Conservation (phyloP, 2,113 vertebrate species). For the Castor canadensis region DNA sequence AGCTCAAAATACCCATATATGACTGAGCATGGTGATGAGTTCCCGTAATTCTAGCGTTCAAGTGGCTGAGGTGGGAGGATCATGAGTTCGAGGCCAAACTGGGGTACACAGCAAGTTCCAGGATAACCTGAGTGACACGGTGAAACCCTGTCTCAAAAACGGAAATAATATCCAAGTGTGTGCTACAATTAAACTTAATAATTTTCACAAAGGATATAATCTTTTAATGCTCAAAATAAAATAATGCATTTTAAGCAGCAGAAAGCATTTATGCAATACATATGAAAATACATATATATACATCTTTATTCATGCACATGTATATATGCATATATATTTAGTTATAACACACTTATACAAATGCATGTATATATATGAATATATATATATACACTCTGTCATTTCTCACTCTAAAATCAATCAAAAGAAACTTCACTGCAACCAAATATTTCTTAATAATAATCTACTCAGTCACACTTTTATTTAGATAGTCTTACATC, state of each 20-base stretch:
- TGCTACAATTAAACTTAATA: background rate
- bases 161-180: background rate
- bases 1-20: background rate
- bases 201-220: background rate
- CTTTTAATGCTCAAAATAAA: background rate
- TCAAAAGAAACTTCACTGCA: background rate
- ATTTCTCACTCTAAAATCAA: background rate
- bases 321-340: background rate
- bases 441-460: background rate
- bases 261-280: background rate
- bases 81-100: too few relatives aligned
- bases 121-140: too few relatives aligned
- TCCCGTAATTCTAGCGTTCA: too few relatives aligned
- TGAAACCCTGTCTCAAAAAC: too few relatives aligned
- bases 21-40: too few relatives aligned
- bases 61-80: too few relatives aligned
- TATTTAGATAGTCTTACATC: conserved; percentile 31
- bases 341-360: background rate
- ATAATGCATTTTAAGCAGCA: background rate
- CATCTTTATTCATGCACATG: background rate
- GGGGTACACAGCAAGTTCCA: too few relatives aligned
- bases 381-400: background rate
- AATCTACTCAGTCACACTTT: background rate
- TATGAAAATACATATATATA: background rate
- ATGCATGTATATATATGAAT: background rate